Conservation (phyloP, 2,113 vertebrate species). For the Dipodomys spectabilis region DNA sequence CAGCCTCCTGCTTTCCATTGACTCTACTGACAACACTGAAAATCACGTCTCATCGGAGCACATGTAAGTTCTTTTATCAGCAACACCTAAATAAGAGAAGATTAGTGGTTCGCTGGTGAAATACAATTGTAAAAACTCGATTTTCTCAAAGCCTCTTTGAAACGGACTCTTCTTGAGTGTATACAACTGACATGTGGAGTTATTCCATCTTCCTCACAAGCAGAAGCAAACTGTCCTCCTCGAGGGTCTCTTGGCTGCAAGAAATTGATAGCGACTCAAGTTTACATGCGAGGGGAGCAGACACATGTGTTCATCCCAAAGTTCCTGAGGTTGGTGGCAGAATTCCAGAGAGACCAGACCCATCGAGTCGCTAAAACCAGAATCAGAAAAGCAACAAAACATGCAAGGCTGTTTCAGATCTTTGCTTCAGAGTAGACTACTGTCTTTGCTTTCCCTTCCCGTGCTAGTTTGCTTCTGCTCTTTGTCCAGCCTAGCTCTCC, state of each 20-base stretch:
- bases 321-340: background rate
- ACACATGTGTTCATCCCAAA: constrained; percentile 7
- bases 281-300: background rate
- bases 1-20: background rate
- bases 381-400: background rate
- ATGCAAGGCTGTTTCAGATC: too few species aligned
- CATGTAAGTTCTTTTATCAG: constrained; percentile 33
- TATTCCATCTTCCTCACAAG: background rate
- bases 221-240: constrained; percentile 28
- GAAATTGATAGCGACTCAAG: constrained; percentile 42
- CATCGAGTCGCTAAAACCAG: background rate
- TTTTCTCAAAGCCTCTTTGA: constrained; percentile 53
- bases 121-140: background rate
- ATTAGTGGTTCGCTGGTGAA: constrained; percentile 39
- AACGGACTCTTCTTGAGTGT: background rate
- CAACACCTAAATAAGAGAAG: constrained; percentile 57
- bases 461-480: background rate
- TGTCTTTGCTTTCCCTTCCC: background rate
- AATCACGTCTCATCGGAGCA: constrained; percentile 43
- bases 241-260: background rate
- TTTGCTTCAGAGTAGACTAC: background rate
- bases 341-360: background rate
- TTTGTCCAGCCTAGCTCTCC: background rate
- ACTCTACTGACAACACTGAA: constrained; percentile 43
- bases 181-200: background rate